A percentile compares a stretch with the other conserved stretches of the same genome.
Conservation (phyloP, 2,888 invertebrate genomes). For the Bembecia ichneumoniformis region DNA sequence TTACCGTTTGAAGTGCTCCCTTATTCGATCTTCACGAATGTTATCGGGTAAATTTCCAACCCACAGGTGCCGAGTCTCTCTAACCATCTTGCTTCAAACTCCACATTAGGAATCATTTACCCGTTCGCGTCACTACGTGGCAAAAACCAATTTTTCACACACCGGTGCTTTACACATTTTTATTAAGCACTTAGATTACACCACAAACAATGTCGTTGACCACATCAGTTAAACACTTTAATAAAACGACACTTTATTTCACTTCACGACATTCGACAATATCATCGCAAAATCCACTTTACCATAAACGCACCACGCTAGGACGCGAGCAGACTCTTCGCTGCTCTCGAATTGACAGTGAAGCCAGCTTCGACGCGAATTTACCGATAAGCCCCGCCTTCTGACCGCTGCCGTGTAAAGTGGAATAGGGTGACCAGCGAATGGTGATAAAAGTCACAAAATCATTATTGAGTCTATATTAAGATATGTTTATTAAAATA, state of each 20-base stretch:
- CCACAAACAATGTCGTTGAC: slow-evolving; percentile 50
- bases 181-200: slow-evolving; percentile 54
- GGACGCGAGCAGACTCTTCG: slow-evolving; percentile 67
- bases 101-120: slow-evolving; percentile 88
- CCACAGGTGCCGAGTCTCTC: slow-evolving; percentile 99
- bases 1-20: slow-evolving; percentile 98
- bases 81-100: slow-evolving; percentile 99
- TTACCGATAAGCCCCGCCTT: slow-evolving; percentile 73
- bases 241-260: slow-evolving; percentile 61
- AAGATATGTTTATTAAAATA: too few relatives aligned
- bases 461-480: too few relatives aligned
- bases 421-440: slow-evolving; percentile 53
- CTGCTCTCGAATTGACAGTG: slow-evolving; percentile 72
- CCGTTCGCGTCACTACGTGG: slow-evolving; percentile 75
- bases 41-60: slow-evolving; percentile 99
- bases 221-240: slow-evolving; percentile 54
- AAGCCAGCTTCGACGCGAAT: slow-evolving; percentile 68
- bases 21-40: slow-evolving; percentile 97
- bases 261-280: slow-evolving; percentile 68
- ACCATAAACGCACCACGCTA: slow-evolving; percentile 69
- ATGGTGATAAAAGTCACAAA: too few relatives aligned
- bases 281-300: slow-evolving; percentile 66
- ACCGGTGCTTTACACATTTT: slow-evolving; percentile 69
- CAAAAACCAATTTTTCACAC: slow-evolving; percentile 72
- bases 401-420: slow-evolving; percentile 73